Evolutionary conservation across 2,113 vertebrate genomes (phyloP).

Genomic region (Amphiprion percula): DNA sequence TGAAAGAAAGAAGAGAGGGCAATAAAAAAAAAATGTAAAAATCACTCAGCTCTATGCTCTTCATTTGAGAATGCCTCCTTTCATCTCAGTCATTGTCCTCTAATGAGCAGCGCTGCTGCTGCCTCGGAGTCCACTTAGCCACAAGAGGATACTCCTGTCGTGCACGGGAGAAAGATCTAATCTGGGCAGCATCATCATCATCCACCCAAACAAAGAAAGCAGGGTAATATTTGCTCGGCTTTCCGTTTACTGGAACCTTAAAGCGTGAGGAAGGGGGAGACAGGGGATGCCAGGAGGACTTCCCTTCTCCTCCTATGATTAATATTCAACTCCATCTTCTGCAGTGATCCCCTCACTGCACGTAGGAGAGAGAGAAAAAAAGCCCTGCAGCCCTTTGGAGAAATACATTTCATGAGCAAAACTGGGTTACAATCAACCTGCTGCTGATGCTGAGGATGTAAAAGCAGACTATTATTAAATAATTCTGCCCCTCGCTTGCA

Average conservation of each 20-base stretch:
- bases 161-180: conserved; percentile 54
- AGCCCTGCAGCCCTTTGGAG: conserved; percentile 51
- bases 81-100: conserved; percentile 59
- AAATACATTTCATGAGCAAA: conserved; percentile 28
- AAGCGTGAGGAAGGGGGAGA: conserved; percentile 1
- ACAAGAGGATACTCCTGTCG: conserved; percentile 54
- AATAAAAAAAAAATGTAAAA: background rate
- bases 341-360: conserved; percentile 41
- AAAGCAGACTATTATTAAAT: conserved; percentile 18
- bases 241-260: conserved; percentile 30
- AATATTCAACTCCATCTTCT: conserved; percentile 65
- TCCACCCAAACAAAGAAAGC: conserved; percentile 40
- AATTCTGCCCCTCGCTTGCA: conserved; percentile 24
- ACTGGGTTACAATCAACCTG: conserved; percentile 48
- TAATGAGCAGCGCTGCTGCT: conserved; percentile 59
- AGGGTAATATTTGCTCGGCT: conserved; percentile 20
- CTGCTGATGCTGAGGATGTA: conserved; percentile 19
- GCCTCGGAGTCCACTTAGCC: conserved; percentile 55
- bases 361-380: conserved; percentile 30
- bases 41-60: conserved; percentile 1
- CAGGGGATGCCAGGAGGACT: conserved; percentile 29
- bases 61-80: conserved; percentile 55
- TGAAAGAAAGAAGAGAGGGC: conserved; percentile 10
- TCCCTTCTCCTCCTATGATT: conserved; percentile 39
- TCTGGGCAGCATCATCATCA: conserved; percentile 44